A percentile compares a stretch with the other conserved stretches of the same genome.
These are phyloP conservation scores for Hemichromis elongatus DNA, from an alignment of 2,113 vertebrate species.

Conservation along the genomic window DNA sequence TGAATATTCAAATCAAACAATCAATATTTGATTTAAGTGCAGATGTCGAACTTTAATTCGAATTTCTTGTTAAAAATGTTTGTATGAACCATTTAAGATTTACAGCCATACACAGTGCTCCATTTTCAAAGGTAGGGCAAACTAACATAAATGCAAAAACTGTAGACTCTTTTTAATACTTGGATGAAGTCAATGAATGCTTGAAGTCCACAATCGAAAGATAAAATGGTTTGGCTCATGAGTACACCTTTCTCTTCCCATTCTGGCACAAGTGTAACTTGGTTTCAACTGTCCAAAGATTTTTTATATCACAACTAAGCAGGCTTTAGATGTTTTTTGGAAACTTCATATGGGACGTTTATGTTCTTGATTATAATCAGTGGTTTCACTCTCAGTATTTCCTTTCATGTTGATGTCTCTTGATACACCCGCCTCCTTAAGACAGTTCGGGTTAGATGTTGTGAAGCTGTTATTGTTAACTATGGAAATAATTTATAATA, in stretches of 20 bases:
- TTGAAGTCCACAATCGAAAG: neutral
- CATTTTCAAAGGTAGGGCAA: neutral
- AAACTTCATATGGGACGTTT: neutral
- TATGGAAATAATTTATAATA: neutral
- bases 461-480: fast-evolving
- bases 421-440: too few species aligned
- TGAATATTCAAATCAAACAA: neutral
- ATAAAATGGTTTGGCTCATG: neutral
- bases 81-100: neutral
- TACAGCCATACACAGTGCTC: neutral
- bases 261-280: neutral
- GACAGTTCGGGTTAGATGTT: neutral
- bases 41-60: neutral
- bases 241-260: neutral
- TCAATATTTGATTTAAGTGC: neutral
- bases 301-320: neutral
- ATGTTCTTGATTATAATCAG: neutral
- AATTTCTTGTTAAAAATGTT: neutral
- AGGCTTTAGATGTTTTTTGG: neutral
- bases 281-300: neutral
- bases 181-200: neutral
- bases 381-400: neutral
- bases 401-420: neutral
- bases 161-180: neutral
- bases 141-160: neutral